Evolutionary conservation across 2,888 invertebrate species (phyloP), one percentile per base, ranked within the genome.

Genomic region (Himalopsyche japonica): DNA sequence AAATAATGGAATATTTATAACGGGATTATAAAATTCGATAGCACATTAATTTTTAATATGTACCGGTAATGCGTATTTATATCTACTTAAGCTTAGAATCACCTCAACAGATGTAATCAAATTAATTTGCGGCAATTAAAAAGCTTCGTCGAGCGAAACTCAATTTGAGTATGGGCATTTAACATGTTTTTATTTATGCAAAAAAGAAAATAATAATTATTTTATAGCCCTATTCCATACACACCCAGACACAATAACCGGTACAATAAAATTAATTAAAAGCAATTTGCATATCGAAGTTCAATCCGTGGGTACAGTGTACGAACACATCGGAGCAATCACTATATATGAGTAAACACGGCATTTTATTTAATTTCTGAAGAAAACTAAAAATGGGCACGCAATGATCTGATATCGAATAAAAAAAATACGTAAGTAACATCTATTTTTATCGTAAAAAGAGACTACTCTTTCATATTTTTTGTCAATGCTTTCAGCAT

Each of bases 241-340:
- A 57, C 57, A 20, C 57, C n/a, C 30, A 76, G 27, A 78, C 32
- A 37, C 34, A 47, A 79, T 79, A 79, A 79, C 37, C 32, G 43
- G 79, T 27, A 37, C 79, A 79, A 49, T 79, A 79, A 79, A 79
- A 79, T 37, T 48, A 79, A 79, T 79, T 47, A 79, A 79, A 49
- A 3, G 7, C 27, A 47, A 79, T 79, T 79, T 79, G 79, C 79
- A 79, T 79, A 79, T 79, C 79, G 48, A 79, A 48, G n/a, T 18
- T 34, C 20, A 18, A 34, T 24, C 57, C 24, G 57, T 57, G 57
- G 43, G 43, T 43, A 43, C 57, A 57, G 6, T 57, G 57, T 57
- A 20, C 20, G 6, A 5, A 57, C 57, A 57, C 6, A 20, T 57
- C 0, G 20, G 1, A 20, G 20, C 57, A 57, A 24, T 10, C 57